phyloP scores from a whole-genome alignment of 2,113 vertebrate genomes.

The Ictalurus punctatus region DNA sequence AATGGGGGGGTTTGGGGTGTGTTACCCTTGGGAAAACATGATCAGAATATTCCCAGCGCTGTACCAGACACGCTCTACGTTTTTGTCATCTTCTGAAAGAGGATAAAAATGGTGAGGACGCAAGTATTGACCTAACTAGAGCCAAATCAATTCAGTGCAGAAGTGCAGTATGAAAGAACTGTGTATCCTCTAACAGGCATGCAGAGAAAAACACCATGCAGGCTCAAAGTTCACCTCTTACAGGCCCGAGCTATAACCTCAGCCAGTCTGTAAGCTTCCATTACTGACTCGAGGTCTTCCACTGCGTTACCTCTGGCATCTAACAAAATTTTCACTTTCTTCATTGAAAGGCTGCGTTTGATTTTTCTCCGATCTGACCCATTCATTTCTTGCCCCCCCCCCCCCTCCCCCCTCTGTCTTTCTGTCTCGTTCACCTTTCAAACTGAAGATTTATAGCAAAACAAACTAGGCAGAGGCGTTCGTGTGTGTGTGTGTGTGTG shows the following conservation, averaged over 20 bases:
- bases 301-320: slow-evolving; percentile 8
- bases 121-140: too few species aligned
- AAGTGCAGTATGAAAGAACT: neutral
- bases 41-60: slow-evolving; percentile 19
- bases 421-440: too few species aligned
- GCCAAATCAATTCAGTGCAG: neutral
- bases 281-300: slow-evolving; percentile 43
- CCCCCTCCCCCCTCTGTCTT: too few species aligned
- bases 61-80: neutral
- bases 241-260: slow-evolving; percentile 4
- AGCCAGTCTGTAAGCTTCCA: slow-evolving; percentile 30
- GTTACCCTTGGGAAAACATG: slow-evolving; percentile 38
- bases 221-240: slow-evolving; percentile 39
- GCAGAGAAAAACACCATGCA: neutral
- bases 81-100: neutral
- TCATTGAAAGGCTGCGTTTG: slow-evolving; percentile 42
- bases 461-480: too few species aligned
- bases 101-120: neutral
- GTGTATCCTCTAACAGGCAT: neutral
- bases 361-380: slow-evolving; percentile 16
- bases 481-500: too few species aligned
- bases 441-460: too few species aligned
- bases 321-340: slow-evolving; percentile 27
- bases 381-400: slow-evolving; percentile 4
- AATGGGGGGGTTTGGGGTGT: neutral